Evolutionary conservation across 2,113 vertebrate genomes (phyloP), one percentile per base, ranked within the genome.

Genomic region (Eulemur macaco): DNA sequence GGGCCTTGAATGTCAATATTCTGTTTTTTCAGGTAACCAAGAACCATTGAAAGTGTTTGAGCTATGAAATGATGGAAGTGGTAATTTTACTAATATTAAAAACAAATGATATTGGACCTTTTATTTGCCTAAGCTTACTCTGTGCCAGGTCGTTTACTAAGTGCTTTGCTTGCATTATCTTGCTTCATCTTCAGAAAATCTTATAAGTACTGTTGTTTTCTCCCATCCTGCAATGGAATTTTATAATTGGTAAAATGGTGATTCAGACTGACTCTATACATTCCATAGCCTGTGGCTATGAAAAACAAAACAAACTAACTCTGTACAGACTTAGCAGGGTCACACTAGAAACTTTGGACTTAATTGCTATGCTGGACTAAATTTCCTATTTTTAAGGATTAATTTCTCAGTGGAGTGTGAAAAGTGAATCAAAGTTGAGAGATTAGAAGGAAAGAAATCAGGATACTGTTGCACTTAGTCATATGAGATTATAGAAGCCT

Each of bases 1-100:
- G n/a, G 23, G 58, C 37, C 86, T 90, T 93, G 23, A 82, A 71
- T 86, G 39, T 85, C 42, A 60, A 0, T 50, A 23, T 78, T 81
- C 18, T 64, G 34, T 42, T 76, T 77, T 87, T 83, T 77, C 10
- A 58, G 9, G 17, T 81, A 54, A n/a, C 47, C 60, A 91, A 52
- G 50, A 86, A 71, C 71, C 68, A 83, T 58, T 88, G 71, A 60
- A 88, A 56, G 4, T 73, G 78, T 96, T 85, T 95, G 86, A 74
- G 56, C 77, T 89, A 11, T 23, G 21, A 89, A 84, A n/a, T 91
- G 31, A 83, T 42, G 11, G 20, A 83, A 64, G 27, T 82, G 63
- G 21, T 80, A 31, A 64, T 77, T 95, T 71, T 71, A 56, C 27
- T 78, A 42, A 50, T 56, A 78, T 64, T 95, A 92, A 89, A 89